Evolutionary conservation across 2,888 invertebrate species (phyloP), one percentile per base, ranked within the genome.

Genomic region (Phyto melanocephala): DNA sequence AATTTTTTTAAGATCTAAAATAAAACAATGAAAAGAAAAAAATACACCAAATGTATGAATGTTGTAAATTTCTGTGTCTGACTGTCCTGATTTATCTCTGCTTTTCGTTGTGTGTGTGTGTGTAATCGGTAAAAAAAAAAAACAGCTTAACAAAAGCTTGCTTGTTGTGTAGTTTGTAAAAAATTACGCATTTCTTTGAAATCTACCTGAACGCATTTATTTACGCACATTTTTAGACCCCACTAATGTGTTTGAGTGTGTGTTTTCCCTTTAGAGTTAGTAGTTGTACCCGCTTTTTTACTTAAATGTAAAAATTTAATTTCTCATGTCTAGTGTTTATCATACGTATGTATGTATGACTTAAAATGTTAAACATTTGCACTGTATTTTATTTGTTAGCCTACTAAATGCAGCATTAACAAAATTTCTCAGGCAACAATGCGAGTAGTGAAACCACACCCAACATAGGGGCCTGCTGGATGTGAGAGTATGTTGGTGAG

Each of bases 161-260:
- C 35, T 62, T 33, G 8, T 33, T n/a, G 35, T 40, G 4, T 42
- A 40, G 13, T 8, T 42, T 58, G 45, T 37, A 63, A 56, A 45
- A 50, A 70, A 70, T 75, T 70, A 80, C 75, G 70, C 75, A 80
- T 63, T 80, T 80, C 75, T 68, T 60, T 67, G 63, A 35, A 28
- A 60, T 11, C 20, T 54, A 37, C 2, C 45, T 8, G 35, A 11
- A 20, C 13, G 35, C 56, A 60, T 20, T 20, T 10, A 13, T 60
- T 60, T 60, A 28, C 37, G 28, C 28, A 28, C 28, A 40, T 60
- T 37, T 37, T 11, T 13, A 20, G 33, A 22, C 4, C 50, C 6
- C 4, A 28, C 3, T 10, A n/a, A 33, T 10, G 24, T 17, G 58
- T 11, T 58, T 58, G n/a, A 17, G 1, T 10, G 40, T 20, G 20